phyloP scores from a whole-genome alignment of 2,113 vertebrate genomes.

The Cololabis saira region DNA sequence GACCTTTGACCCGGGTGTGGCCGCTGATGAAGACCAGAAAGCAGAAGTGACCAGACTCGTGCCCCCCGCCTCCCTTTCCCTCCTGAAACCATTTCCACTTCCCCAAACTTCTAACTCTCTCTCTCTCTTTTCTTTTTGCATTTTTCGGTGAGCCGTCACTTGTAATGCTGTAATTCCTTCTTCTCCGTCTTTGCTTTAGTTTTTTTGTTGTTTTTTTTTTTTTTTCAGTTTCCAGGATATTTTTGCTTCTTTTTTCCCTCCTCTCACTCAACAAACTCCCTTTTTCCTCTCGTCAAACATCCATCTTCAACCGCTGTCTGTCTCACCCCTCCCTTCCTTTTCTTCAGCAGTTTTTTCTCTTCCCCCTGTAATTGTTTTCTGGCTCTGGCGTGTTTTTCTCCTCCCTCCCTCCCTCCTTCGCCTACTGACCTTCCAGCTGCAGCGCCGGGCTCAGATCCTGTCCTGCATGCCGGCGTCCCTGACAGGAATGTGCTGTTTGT shows the following conservation, averaged over 20 bases:
- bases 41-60: conserved; percentile 30
- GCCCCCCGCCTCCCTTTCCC: conserved; percentile 7
- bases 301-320: conserved; percentile 3
- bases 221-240: background rate
- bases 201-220: background rate
- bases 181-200: background rate
- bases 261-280: background rate
- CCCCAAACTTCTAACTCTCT: conserved; percentile 11
- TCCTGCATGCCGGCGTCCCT: conserved; percentile 22
- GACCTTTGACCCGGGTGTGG: conserved; percentile 62
- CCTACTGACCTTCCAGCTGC: conserved; percentile 53
- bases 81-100: conserved; percentile 25
- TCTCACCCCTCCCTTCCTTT: conserved; percentile 7
- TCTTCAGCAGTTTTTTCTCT: background rate
- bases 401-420: conserved; percentile 1
- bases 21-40: conserved; percentile 27
- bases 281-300: conserved; percentile 4
- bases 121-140: background rate
- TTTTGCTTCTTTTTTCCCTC: too few relatives aligned
- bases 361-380: conserved; percentile 38
- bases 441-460: conserved; percentile 30
- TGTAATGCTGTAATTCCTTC: background rate
- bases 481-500: conserved; percentile 71
- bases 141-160: background rate
- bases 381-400: conserved; percentile 16